These are phyloP conservation scores for Fragum whitleyi DNA, from an alignment of 2,888 invertebrate genomes.

Conservation along the genomic window DNA sequence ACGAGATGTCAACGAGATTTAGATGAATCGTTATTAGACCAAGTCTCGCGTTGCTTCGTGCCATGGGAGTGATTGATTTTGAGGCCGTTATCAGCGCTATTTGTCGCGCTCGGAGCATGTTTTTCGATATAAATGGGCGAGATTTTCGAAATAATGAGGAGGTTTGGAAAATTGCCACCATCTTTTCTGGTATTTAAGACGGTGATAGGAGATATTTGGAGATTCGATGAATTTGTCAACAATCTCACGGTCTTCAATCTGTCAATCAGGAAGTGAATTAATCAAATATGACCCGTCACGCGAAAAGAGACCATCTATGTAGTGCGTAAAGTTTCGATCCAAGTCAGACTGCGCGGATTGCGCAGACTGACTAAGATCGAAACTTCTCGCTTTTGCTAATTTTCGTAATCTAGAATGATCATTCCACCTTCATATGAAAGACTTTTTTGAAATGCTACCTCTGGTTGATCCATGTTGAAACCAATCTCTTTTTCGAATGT, in stretches of 20 bases:
- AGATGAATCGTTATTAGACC: conserved; percentile 36
- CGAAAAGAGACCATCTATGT: no score
- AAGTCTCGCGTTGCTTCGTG: conserved; percentile 10
- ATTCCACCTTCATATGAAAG: no score
- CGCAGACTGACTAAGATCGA: no score
- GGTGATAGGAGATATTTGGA: neutral
- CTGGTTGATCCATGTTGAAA: no score
- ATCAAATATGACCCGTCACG: no score
- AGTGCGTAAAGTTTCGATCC: no score
- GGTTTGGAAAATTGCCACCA: conserved; percentile 13
- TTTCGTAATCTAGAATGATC: no score
- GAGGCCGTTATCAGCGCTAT: conserved; percentile 7
- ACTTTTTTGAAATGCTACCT: no score
- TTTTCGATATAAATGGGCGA: conserved; percentile 19
- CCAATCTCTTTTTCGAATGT: no score
- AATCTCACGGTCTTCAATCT: neutral
- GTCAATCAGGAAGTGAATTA: neutral
- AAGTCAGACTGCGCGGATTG: no score
- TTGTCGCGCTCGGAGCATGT: conserved; percentile 20
- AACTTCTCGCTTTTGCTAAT: no score
- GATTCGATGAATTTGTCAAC: neutral
- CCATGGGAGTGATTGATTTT: conserved; percentile 21
- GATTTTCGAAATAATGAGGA: conserved; percentile 26
- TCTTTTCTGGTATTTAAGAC: conserved; percentile 2
- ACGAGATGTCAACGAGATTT: conserved; percentile 48